Percentiles rank a stretch among this genome's conserved stretches.
Conservation (phyloP, 2,888 invertebrate genomes). For the Netelia melanura region DNA sequence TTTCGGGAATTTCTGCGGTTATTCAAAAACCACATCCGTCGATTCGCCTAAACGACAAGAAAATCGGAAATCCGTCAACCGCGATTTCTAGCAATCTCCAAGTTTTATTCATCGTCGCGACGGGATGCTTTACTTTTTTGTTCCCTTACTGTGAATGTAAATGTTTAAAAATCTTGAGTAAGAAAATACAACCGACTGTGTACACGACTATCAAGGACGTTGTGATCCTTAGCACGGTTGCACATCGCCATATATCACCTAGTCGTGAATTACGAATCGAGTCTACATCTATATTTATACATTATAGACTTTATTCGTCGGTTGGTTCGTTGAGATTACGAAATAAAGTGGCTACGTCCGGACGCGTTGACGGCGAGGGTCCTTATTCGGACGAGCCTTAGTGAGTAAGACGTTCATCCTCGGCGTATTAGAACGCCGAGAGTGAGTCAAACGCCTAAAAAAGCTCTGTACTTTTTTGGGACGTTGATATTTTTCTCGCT, state of each 20-base stretch:
- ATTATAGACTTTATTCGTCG: conserved; percentile 28
- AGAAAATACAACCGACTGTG: neutral
- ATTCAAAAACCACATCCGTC: conserved; percentile 54
- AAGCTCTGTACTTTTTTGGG: conserved; percentile 66
- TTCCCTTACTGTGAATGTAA: neutral
- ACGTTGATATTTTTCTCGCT: conserved; percentile 40
- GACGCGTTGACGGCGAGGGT: conserved; percentile 61
- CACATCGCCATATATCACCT: conserved; percentile 69
- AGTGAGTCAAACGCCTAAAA: conserved; percentile 66
- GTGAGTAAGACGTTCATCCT: conserved; percentile 60
- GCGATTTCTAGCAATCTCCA: conserved; percentile 33
- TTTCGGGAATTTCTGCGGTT: conserved; percentile 51
- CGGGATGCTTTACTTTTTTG: neutral
- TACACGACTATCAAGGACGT: conserved; percentile 61
- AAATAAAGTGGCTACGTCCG: conserved; percentile 65
- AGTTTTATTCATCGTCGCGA: conserved; percentile 5
- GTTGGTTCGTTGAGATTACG: conserved; percentile 58
- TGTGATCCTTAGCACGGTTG: conserved; percentile 74
- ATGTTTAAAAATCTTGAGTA: neutral
- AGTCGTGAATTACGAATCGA: conserved; percentile 63
- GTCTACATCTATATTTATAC: conserved; percentile 47
- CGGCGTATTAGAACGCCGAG: conserved; percentile 32
- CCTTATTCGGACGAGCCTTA: conserved; percentile 66
- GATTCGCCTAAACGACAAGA: neutral
- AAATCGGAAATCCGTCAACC: conserved; percentile 58